Evolutionary conservation across 2,888 invertebrate species (phyloP).

Genomic region (Meghimatium bilineatum): DNA sequence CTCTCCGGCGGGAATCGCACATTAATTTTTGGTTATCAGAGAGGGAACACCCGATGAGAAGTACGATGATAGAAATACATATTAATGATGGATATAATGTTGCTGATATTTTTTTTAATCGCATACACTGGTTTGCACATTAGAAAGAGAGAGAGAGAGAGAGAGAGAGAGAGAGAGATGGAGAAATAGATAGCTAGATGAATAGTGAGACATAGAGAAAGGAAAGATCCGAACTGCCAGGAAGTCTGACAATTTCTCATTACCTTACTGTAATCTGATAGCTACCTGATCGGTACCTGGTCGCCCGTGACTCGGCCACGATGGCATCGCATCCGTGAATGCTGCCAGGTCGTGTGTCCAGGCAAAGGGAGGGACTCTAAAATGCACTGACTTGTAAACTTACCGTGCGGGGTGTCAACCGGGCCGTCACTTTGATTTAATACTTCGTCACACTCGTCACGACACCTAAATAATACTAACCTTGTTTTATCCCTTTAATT

Average conservation of each 20-base stretch:
- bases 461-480: background rate
- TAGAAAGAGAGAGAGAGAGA: background rate
- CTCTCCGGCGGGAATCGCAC: no score
- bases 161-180: background rate
- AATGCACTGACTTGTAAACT: constrained; percentile 25
- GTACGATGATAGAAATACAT: no score
- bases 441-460: constrained; percentile 15
- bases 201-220: background rate
- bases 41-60: no score
- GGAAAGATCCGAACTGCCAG: background rate
- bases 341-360: constrained; percentile 20
- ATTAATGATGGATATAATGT: no score
- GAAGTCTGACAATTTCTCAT: constrained; percentile 13
- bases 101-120: no score
- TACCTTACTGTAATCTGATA: constrained; percentile 18
- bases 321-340: constrained; percentile 17
- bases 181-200: no score
- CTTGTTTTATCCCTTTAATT: background rate
- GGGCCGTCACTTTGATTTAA: constrained; percentile 33
- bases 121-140: no score
- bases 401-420: constrained; percentile 17
- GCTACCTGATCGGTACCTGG: constrained; percentile 29
- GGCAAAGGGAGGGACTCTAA: background rate
- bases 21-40: no score
- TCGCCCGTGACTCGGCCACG: constrained; percentile 1